Conservation (phyloP, 30 jellyfish, hydroid and myxozoan genomes). For the Turritopsis dohrnii region DNA sequence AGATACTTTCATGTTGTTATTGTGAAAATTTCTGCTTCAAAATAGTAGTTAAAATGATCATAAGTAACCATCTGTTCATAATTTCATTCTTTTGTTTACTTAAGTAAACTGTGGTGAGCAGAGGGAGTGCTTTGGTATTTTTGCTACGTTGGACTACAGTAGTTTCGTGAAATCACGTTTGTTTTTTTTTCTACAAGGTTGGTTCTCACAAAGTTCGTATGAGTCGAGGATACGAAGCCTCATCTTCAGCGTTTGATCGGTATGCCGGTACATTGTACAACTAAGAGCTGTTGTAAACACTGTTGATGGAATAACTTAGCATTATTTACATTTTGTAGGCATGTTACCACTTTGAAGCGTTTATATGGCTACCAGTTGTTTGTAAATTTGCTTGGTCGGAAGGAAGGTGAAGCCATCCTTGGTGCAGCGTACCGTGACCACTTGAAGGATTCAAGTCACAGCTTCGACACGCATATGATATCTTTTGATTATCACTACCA, state of each 20-base stretch:
- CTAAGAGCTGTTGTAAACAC: no score
- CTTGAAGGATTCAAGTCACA: slow-evolving; percentile 76
- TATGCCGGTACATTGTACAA: neutral
- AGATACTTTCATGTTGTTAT: no score
- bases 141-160: no score
- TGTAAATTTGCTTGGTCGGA: slow-evolving; percentile 75
- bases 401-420: slow-evolving; percentile 64
- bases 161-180: no score
- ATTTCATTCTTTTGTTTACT: no score
- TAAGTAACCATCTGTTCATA: no score
- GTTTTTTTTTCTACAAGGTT: slow-evolving; percentile 41
- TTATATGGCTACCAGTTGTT: slow-evolving; percentile 87
- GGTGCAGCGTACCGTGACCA: slow-evolving; percentile 61
- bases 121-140: no score
- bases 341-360: slow-evolving; percentile 55
- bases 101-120: no score
- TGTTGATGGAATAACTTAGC: neutral
- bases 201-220: slow-evolving; percentile 80
- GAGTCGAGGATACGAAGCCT: slow-evolving; percentile 92
- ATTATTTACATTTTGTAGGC: slow-evolving; percentile 16
- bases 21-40: no score
- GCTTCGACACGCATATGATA: slow-evolving; percentile 87
- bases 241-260: slow-evolving; percentile 95
- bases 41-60: no score
- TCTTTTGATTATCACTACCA: slow-evolving; percentile 78